Evolutionary conservation across 2,888 invertebrate genomes (phyloP), one percentile per base, ranked within the genome.

Genomic region (Plagodis dolabraria): DNA sequence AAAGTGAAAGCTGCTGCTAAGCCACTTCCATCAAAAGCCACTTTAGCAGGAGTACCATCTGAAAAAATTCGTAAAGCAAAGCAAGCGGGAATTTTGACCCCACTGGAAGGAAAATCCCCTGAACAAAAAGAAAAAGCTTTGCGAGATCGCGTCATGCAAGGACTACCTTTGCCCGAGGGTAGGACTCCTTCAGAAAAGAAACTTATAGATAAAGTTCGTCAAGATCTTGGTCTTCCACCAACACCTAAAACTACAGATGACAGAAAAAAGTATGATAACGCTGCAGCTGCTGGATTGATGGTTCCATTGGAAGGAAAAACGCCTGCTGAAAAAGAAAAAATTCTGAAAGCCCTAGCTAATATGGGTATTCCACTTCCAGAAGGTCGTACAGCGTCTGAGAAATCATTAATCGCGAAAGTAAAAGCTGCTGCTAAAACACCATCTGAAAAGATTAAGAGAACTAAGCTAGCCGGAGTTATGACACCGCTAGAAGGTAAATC

Each of bases 401-500:
- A 40, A 10, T 8, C 8, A 1, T 10, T 40, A 0, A 40, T 40
- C 10, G 10, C 8, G 1, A 40, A 40, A 10, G 10, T 40, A 5
- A 40, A 40, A 40, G 10, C 40, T 10, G 10, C 10, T 9, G 10
- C 40, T 40, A 8, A 8, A 10, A 5, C 40, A 10, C 5, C 10
- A 40, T 7, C 43, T 12, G 70, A 71, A 56, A 75, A 73, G 57
- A 6, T 79, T 35, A 46, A 48, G 8, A 69, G 68, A 65, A 72
- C 75, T 0, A 77, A 74, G 68, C 74, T 74, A 5, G 75, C 72
- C 6, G 80, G 78, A 1, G 33, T 75, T 0, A 2, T 79, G 0
- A 74, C 74, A 7, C 73, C 78, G 6, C 56, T 78, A 48, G 54
- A 63, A 60, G 76, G 75, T 1, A 75, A 80, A 64, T 53, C 71